phyloP scores from a whole-genome alignment of 2,888 invertebrate genomes.

The Trichogramma evanescens region DNA sequence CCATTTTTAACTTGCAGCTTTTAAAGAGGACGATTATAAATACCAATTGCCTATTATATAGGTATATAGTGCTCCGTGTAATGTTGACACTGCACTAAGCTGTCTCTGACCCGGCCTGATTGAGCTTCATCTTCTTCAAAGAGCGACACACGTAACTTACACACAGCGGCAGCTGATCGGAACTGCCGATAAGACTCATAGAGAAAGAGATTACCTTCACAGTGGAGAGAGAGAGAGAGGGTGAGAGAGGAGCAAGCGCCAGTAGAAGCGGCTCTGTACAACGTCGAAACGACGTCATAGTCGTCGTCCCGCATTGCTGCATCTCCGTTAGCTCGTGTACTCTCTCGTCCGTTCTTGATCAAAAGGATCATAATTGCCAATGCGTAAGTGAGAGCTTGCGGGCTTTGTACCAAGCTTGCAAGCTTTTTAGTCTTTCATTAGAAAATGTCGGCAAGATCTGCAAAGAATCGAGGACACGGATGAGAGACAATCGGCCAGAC shows the following conservation, averaged over 20 bases:
- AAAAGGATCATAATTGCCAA: slow-evolving; percentile 13
- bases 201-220: slow-evolving; percentile 7
- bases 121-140: slow-evolving; percentile 19
- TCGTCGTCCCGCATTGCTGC: neutral
- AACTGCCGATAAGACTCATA: slow-evolving; percentile 11
- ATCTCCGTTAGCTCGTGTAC: no score
- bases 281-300: neutral
- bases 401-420: no score
- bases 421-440: no score
- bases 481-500: no score
- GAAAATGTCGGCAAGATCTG: no score
- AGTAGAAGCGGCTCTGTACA: no score
- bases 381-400: neutral
- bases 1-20: neutral
- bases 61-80: neutral
- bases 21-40: slow-evolving; percentile 29
- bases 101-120: slow-evolving; percentile 33
- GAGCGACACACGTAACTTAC: neutral
- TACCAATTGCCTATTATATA: slow-evolving; percentile 25
- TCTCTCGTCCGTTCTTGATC: neutral
- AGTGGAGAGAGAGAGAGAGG: neutral
- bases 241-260: no score
- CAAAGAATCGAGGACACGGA: no score
- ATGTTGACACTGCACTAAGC: slow-evolving; percentile 38
- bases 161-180: neutral